A percentile compares a stretch with the other conserved stretches of the same genome.
Conservation (phyloP, 2,113 vertebrate genomes). For the Ammodytes dubius region DNA sequence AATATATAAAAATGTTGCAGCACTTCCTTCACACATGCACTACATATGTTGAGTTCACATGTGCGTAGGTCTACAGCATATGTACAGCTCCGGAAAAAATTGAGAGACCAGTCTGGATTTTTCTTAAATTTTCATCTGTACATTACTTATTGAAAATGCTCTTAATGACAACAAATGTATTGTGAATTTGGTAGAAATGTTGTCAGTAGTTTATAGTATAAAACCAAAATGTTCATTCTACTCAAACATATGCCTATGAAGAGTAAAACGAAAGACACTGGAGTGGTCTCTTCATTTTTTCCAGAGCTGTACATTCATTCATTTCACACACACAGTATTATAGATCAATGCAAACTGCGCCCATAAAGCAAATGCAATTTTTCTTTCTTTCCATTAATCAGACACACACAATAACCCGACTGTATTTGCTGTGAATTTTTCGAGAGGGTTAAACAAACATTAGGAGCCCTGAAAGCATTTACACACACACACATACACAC, state of each 20-base stretch:
- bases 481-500: background rate
- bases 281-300: too few relatives aligned
- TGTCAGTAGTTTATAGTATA: too few relatives aligned
- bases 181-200: too few relatives aligned
- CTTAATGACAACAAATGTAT: too few relatives aligned
- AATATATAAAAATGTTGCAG: background rate
- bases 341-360: background rate
- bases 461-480: slow-evolving; percentile 24
- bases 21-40: background rate
- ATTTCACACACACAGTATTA: background rate
- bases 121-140: too few relatives aligned
- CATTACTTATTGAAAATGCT: too few relatives aligned
- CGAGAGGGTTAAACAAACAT: slow-evolving; percentile 44
- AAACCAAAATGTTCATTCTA: too few relatives aligned
- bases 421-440: slow-evolving; percentile 30
- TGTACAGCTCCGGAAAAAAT: too few relatives aligned
- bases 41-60: background rate
- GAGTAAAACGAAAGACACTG: too few relatives aligned
- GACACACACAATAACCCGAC: background rate
- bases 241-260: too few relatives aligned
- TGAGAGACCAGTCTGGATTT: too few relatives aligned
- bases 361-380: background rate
- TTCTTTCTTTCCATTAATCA: slow-evolving; percentile 5
- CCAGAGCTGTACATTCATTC: background rate
- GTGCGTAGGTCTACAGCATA: background rate